phyloP scores from a whole-genome alignment of 92 coral and sea anemone genomes.

The Isaurus tuberculatus region DNA sequence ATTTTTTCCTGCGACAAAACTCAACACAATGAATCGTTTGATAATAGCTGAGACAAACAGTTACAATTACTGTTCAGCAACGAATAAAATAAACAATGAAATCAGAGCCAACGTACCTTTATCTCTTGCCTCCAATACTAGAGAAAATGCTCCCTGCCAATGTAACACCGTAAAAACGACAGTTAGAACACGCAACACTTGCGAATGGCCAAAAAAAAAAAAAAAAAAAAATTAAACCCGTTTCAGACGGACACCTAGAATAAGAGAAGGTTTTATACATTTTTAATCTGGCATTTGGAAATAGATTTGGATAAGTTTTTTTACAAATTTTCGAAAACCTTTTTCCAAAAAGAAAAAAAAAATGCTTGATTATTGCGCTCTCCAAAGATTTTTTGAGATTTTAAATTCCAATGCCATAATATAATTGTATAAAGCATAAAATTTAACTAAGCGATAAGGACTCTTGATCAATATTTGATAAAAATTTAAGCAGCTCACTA shows the following conservation, averaged over 20 bases:
- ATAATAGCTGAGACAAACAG: neutral
- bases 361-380: too few species aligned
- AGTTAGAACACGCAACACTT: neutral
- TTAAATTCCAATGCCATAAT: too few species aligned
- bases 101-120: slow-evolving; percentile 8
- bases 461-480: too few species aligned
- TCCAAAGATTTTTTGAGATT: too few species aligned
- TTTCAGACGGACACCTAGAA: neutral
- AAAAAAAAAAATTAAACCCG: neutral
- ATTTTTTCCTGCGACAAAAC: too few species aligned
- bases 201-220: neutral
- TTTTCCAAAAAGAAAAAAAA: too few species aligned
- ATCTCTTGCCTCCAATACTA: slow-evolving; percentile 38
- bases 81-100: neutral
- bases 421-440: too few species aligned
- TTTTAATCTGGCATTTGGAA: too few species aligned
- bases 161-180: neutral
- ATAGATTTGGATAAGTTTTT: neutral
- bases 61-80: neutral
- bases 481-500: too few species aligned
- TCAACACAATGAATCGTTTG: too few species aligned
- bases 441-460: too few species aligned
- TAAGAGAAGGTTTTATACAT: neutral
- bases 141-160: slow-evolving; percentile 36
- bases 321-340: neutral